Evolutionary conservation across 2,888 invertebrate genomes (phyloP).

Genomic region (Villa cingulata): DNA sequence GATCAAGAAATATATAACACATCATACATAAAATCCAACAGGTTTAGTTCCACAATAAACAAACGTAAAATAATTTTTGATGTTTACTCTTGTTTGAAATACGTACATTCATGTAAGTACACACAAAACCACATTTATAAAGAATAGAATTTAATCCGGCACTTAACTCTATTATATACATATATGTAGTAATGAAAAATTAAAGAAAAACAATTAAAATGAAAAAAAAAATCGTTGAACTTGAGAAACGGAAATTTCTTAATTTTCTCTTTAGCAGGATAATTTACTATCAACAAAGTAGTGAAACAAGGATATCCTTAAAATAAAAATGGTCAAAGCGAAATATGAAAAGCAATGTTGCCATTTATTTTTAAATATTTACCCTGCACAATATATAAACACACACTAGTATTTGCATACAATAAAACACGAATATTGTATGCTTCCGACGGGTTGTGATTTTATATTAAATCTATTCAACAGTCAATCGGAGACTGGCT

Average conservation of each 20-base stretch:
- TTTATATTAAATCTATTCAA: slow-evolving; percentile 2
- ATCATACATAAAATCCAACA: neutral
- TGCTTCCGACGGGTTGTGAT: neutral
- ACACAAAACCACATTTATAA: too few relatives aligned
- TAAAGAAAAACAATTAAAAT: neutral
- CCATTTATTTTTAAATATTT: too few relatives aligned
- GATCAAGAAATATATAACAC: neutral
- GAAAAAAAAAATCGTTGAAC: too few relatives aligned
- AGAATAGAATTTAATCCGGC: too few relatives aligned
- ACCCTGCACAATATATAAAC: too few relatives aligned
- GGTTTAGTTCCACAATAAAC: neutral
- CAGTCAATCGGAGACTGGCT: slow-evolving; percentile 7
- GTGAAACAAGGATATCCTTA: neutral
- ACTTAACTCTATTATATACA: too few relatives aligned
- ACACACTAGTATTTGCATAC: neutral
- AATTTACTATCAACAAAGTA: too few relatives aligned
- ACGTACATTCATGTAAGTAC: neutral
- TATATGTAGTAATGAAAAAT: neutral
- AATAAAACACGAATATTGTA: too few relatives aligned
- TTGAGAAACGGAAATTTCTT: too few relatives aligned
- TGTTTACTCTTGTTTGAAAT: neutral
- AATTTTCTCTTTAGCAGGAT: too few relatives aligned
- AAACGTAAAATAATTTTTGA: too few relatives aligned
- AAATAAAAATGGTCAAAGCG: neutral
- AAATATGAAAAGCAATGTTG: neutral